Base-by-base conservation (phyloP, 2,888 invertebrate species). In the Ophion ventricosus region DNA sequence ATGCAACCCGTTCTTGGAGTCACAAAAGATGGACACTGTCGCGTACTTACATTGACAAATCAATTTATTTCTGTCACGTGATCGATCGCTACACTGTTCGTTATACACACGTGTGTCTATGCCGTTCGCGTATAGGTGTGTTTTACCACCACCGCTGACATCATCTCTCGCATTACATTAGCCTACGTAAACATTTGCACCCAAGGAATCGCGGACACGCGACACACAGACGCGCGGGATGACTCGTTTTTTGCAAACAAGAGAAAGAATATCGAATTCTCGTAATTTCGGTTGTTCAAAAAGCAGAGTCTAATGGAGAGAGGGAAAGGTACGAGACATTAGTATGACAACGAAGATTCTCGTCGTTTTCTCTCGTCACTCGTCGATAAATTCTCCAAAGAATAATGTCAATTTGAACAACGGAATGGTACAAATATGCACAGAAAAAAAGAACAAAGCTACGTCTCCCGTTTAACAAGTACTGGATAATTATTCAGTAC, bases 141-240 rank as follows among this genome's bases (percentile, higher is more conserved):
- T 49, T 43, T 17, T 14, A 49, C 2, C 63, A 56, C 56, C n/a
- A 40, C 35, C 17, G 78, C 88, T 91, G 91, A 91, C 91, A 91
- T 91, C 91, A 91, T 84, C 88, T 86, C 88, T 87, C 84, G 84
- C 89, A 91, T 91, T 91, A 91, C 89, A 89, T 91, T 91, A 88
- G 90, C 90, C 91, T 90, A 87, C 90, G 91, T 90, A 90, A 91
- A 91, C 89, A 88, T 89, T 90, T 87, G 86, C 86, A 66, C 84
- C 84, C 82, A 73, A 81, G 79, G 74, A 80, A 80, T 84, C 74
- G 70, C 17, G 76, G 76, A 76, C 73, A 40, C 79, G 67, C 56
- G 78, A 85, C 83, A 70, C 66, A 75, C 59, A 80, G 54, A 77
- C 25, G 11, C n/a, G 23, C 56, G 7, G 61, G 1, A 72, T 59